Percentiles rank a stretch among this genome's conserved stretches.
These are phyloP conservation scores for Drosophila picticornis DNA, from an alignment of 2,888 invertebrate genomes.

Conservation along the genomic window DNA sequence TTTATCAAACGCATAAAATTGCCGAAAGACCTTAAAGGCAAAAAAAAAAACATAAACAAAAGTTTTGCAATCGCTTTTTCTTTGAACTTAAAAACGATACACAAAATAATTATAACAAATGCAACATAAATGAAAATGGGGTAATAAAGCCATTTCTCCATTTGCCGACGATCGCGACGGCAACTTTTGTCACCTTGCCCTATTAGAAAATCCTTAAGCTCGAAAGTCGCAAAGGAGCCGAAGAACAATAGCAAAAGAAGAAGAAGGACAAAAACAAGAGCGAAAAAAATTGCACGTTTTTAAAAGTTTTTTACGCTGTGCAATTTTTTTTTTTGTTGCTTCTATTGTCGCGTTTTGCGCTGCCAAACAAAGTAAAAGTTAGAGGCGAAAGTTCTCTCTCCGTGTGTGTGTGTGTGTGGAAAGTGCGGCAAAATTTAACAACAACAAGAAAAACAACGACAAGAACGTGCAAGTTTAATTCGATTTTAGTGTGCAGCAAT, in stretches of 20 bases:
- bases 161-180: conserved; percentile 27
- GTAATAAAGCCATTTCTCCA: conserved; percentile 7
- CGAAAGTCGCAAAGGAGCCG: conserved; percentile 21
- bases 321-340: conserved; percentile 27
- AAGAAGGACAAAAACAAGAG: conserved; percentile 11
- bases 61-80: conserved; percentile 10
- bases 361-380: conserved; percentile 79
- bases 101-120: conserved; percentile 55
- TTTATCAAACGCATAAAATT: conserved; percentile 29
- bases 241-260: conserved; percentile 11
- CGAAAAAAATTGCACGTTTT: conserved; percentile 53
- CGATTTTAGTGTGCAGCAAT: conserved; percentile 79
- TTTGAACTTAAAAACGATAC: conserved; percentile 50
- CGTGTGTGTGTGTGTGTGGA: conserved; percentile 44
- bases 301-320: conserved; percentile 50
- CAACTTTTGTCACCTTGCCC: conserved; percentile 51
- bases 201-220: conserved; percentile 64
- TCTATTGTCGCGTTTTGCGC: conserved; percentile 46
- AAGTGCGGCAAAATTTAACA: conserved; percentile 65
- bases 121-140: conserved; percentile 27
- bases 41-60: not conserved
- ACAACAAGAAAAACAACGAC: conserved; percentile 30
- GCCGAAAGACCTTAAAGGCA: conserved; percentile 6
- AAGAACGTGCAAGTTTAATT: conserved; percentile 73
- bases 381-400: conserved; percentile 73